Conservation (phyloP, 2,113 vertebrate species). For the Phyllostomus discolor region DNA sequence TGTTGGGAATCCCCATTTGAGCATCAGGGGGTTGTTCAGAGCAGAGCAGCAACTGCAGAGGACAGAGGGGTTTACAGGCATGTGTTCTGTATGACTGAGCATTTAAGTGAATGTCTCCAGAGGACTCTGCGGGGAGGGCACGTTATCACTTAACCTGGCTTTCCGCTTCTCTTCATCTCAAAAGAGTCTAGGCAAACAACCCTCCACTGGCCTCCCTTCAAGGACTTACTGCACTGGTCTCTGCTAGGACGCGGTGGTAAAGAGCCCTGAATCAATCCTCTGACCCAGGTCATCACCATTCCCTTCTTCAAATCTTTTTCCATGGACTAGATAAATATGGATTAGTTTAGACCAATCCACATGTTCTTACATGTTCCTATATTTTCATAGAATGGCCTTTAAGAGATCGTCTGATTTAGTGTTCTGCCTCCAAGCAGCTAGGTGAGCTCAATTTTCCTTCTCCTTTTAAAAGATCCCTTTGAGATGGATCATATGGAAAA, state of each 20-base stretch:
- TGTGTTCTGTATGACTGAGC: not conserved
- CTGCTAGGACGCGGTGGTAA: not conserved
- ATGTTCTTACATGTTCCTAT: not conserved
- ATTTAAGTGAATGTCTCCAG: not conserved
- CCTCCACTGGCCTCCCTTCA: not conserved
- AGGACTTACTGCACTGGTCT: not conserved
- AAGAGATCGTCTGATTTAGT: not conserved
- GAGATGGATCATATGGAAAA: slow-evolving; percentile 21
- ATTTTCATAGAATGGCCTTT: not conserved
- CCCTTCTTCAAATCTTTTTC: not conserved
- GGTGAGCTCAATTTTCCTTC: slow-evolving; percentile 12
- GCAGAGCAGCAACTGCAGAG: not conserved
- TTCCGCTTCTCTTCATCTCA: not conserved
- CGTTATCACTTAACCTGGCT: not conserved
- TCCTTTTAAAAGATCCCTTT: slow-evolving; percentile 13
- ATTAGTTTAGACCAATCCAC: not conserved
- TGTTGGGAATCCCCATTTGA: not conserved
- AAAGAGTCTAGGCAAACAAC: not conserved
- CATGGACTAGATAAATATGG: not conserved
- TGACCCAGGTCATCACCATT: not conserved
- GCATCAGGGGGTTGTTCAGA: not conserved
- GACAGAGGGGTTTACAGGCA: not conserved
- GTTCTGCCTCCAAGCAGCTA: not conserved
- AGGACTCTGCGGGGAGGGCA: not conserved
- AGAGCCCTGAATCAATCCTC: not conserved